Evolutionary conservation across 92 coral and sea anemone genomes (phyloP), one percentile per base, ranked within the genome.

Genomic region (Zoanthus sociatus): DNA sequence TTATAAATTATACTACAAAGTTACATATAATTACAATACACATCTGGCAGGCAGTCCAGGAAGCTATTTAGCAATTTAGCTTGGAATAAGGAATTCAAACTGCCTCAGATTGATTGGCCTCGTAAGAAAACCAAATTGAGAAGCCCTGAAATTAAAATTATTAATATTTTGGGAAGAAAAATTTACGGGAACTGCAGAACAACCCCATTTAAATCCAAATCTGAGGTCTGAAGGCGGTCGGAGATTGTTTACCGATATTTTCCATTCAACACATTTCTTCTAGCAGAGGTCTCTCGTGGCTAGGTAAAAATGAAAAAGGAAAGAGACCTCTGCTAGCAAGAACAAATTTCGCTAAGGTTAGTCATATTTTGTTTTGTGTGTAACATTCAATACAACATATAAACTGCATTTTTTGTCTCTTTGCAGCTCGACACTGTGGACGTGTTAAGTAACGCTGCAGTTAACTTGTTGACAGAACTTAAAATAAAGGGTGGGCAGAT

Each of bases 401-500:
- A 61, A 61, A 61, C 69, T 61, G 69, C 69, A 61, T 61, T 61
- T 61, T 61, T 61, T 61, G 69, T 61, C 26, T 61, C 69, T 61
- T 67, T 69, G 73, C 73, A 69, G 73, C 73, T 69, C 73, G 73
- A 31, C 45, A 69, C 73, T 32, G 44, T 69, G 45, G 73, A 69
- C 73, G 45, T 69, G 73, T 69, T 69, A 69, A 69, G 73, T 7
- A 26, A 26, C 42, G 46, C 30, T 69, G 0, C 73, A 8, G 73
- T 69, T 26, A 69, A 69, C 73, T 69, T 69, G 73, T 26, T 69
- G 73, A 69, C 17, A 26, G 73, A 69, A 72, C 77, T 73, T 45
- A 73, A 73, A 73, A 73, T 73, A 73, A 73, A 44, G 26, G 78
- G 58, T 73, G 78, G 78, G 53, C 78, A 73, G 78, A 73, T 73